Evolutionary conservation across 2,797 vertebrate genomes (phyloP).

Genomic region (Lagodon rhomboides): DNA sequence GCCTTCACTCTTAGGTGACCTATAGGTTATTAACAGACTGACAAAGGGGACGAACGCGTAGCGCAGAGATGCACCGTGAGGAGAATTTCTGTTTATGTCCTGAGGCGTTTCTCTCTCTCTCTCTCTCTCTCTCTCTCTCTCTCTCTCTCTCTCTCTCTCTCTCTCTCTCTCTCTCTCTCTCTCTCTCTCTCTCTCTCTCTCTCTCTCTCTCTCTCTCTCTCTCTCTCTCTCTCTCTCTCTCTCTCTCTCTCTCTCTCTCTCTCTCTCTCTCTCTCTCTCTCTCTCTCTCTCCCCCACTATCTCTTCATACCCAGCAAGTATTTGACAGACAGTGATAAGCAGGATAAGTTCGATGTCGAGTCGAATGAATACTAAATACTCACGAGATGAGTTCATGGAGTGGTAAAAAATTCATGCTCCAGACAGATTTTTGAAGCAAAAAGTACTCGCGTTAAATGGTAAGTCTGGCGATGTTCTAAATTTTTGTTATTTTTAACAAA

Average conservation of each 20-base stretch:
- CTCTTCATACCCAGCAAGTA: background rate
- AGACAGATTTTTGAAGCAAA: background rate
- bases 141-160: background rate
- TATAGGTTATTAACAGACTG: constrained; percentile 39
- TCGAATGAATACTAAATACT: constrained; percentile 18
- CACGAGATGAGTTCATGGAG: background rate
- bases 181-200: constrained; percentile 1
- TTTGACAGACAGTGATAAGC: constrained; percentile 19
- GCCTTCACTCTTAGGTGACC: constrained; percentile 54
- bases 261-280: constrained; percentile 4
- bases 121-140: background rate
- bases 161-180: constrained; percentile 5
- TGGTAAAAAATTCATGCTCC: background rate
- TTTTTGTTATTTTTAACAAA: background rate
- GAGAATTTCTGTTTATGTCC: constrained; percentile 39
- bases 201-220: background rate
- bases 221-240: too few relatives aligned
- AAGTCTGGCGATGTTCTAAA: background rate
- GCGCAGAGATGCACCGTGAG: constrained; percentile 5
- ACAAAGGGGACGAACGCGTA: constrained; percentile 17
- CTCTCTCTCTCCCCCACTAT: background rate
- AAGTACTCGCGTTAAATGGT: background rate
- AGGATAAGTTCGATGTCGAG: constrained; percentile 21
- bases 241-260: constrained; percentile 12
- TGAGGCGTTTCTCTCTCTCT: constrained; percentile 33